Evolutionary conservation across 2,888 invertebrate species (phyloP), one percentile per base, ranked within the genome.

Genomic region (Lasioglossum zephyrum): DNA sequence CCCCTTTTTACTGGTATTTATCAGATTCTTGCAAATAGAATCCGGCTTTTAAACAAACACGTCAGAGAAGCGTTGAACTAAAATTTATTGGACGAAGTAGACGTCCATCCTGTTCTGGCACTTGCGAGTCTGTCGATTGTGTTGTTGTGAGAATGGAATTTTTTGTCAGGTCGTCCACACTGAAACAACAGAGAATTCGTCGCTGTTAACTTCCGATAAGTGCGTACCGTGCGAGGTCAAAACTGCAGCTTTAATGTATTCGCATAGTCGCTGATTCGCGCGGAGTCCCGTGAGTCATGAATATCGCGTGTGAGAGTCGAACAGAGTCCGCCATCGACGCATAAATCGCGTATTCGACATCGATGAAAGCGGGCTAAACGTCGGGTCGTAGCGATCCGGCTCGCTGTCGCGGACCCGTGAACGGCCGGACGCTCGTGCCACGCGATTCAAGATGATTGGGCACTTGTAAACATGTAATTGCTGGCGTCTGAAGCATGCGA

Each of bases 301-400:
- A 88, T 92, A 92, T 93, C 93, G 93, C 93, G 92, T 93, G 93
- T 82, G 77, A 49, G 39, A 13, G 22, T n/a, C 39, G 39, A 31
- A 3, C 36, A 69, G 72, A 53, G 44, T 60, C 53, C 53, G 47
- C 36, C 36, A 66, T 79, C 79, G 77, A 86, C 82, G 82, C 75
- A 77, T 78, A 11, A 18, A 41, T 41, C 63, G 47, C 18, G 31
- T 47, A 22, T 26, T 63, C 79, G 80, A 69, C 22, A 63, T 60
- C 16, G 22, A n/a, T 63, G 13, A 16, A 73, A 77, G 13, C 60
- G 63, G 79, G 69, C 79, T 86, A 85, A 66, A 60, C 70, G 22
- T 4, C 41, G 44, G 11, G 44, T 39, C 69, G 69, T 8, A 36
- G 9, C 5, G 53, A 39, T 49, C 41, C 41, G 41, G 13, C 63